Conservation (phyloP, 2,797 vertebrate species). For the Sitta carolinensis region DNA sequence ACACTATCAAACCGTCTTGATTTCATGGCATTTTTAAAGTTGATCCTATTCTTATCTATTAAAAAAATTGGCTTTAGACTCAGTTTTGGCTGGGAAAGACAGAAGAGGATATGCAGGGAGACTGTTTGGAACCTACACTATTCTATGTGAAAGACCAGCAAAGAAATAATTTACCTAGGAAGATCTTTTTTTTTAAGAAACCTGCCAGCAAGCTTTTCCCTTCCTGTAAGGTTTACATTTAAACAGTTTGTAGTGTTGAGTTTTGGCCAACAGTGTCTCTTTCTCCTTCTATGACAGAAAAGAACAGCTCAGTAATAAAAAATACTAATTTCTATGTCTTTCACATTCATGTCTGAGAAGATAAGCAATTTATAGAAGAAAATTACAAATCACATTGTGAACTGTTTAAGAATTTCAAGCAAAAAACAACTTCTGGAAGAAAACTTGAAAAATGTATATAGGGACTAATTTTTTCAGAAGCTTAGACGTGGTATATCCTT, state of each 20-base stretch:
- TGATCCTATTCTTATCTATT: neutral
- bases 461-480: neutral
- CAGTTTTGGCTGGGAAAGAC: neutral
- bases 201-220: neutral
- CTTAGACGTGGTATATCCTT: neutral
- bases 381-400: conserved; percentile 8
- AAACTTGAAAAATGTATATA: neutral
- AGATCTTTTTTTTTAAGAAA: neutral
- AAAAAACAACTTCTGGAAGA: neutral
- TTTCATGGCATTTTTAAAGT: neutral
- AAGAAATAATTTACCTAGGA: neutral
- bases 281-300: neutral
- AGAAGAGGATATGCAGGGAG: neutral
- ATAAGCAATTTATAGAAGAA: conserved; percentile 14
- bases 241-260: neutral
- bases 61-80: neutral
- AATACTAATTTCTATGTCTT: conserved; percentile 2
- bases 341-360: neutral
- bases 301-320: conserved; percentile 9
- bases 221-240: neutral
- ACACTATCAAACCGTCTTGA: neutral
- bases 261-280: conserved; percentile 5
- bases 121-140: neutral
- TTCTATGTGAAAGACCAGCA: neutral
- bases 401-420: neutral